A percentile compares a stretch with the other conserved stretches of the same genome.
Conservation (phyloP, 1,140 invertebrate genomes). For the Pomacea maculata region DNA sequence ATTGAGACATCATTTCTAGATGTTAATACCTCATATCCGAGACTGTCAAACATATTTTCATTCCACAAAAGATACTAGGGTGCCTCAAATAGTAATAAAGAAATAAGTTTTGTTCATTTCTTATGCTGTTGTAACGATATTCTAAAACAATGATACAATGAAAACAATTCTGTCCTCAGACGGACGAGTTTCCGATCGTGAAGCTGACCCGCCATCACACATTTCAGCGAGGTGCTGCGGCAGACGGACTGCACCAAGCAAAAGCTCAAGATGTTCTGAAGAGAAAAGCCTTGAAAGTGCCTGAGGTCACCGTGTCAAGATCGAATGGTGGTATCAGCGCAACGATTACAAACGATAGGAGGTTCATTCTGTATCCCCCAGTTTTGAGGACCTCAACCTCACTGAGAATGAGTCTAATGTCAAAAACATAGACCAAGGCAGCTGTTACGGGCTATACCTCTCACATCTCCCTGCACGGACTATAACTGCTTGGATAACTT, state of each 20-base stretch:
- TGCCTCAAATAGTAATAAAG: neutral
- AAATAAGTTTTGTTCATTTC: neutral
- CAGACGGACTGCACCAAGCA: neutral
- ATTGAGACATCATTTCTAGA: too few relatives aligned
- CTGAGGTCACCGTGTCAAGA: neutral
- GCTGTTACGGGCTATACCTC: too few relatives aligned
- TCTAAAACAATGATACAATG: neutral
- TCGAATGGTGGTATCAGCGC: neutral
- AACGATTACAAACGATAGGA: neutral
- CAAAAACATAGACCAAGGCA: neutral
- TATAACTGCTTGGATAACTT: too few relatives aligned
- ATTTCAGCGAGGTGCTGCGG: neutral
- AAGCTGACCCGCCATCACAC: neutral
- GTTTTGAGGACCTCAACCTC: neutral
- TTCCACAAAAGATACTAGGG: neutral
- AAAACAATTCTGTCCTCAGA: neutral
- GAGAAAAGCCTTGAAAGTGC: neutral
- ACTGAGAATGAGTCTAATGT: neutral
- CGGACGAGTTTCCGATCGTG: conserved; percentile 3
- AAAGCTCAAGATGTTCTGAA: neutral
- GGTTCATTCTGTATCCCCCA: neutral
- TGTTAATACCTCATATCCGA: too few relatives aligned
- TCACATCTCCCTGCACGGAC: too few relatives aligned
- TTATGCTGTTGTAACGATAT: neutral
- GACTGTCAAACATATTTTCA: neutral